phyloP scores from a whole-genome alignment of 2,888 invertebrate species.

The Noctua pronuba region DNA sequence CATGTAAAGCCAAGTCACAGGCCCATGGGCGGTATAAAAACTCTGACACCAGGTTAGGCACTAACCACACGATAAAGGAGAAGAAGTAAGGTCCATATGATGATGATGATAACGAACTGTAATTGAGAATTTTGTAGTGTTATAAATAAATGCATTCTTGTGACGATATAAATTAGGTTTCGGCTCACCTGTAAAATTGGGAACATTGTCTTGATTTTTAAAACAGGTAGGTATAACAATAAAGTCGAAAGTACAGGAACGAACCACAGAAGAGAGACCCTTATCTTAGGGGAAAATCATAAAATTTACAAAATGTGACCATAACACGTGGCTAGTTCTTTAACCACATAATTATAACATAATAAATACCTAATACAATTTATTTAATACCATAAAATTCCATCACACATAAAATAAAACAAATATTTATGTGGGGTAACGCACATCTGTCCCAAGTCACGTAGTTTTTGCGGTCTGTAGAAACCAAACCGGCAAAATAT shows the following conservation, averaged over 20 bases:
- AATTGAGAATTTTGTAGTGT: no score
- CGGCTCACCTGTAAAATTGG: not conserved
- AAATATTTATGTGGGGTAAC: not conserved
- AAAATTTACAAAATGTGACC: not conserved
- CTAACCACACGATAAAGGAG: no score
- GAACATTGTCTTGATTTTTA: not conserved
- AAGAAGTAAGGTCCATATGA: no score
- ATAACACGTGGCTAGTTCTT: not conserved
- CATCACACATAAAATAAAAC: not conserved
- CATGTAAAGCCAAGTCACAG: no score
- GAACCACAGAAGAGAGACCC: not conserved
- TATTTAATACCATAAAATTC: no score
- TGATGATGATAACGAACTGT: no score
- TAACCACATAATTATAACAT: no score
- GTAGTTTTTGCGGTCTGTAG: conserved; percentile 6
- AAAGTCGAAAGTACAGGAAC: not conserved
- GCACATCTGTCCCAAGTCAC: conserved; percentile 6
- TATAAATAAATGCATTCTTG: not conserved
- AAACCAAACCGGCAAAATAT: not conserved
- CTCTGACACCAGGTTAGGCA: no score
- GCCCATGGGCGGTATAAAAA: no score
- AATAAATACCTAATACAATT: no score
- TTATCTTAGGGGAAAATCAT: not conserved
- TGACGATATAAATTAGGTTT: not conserved
- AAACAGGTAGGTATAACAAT: not conserved